These are phyloP conservation scores for Halocynthia roretzi DNA, from an alignment of 23 tunicate genomes.

Conservation along the genomic window DNA sequence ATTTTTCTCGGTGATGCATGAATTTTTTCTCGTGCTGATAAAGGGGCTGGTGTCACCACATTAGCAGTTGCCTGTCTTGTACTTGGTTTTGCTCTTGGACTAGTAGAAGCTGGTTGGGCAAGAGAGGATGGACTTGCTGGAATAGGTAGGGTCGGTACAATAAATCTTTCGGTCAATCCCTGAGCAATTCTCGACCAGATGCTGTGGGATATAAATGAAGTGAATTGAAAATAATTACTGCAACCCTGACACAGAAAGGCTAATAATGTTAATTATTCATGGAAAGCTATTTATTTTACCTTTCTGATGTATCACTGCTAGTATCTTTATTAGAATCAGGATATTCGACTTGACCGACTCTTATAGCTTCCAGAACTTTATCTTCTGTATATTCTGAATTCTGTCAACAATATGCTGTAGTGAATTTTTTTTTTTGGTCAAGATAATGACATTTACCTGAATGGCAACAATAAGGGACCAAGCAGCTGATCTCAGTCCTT, in stretches of 20 bases:
- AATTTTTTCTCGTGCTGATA: not conserved
- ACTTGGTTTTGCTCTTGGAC: slow-evolving; percentile 20
- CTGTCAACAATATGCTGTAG: slow-evolving; percentile 6
- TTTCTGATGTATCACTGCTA: slow-evolving; percentile 6
- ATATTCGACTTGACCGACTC: slow-evolving; percentile 57
- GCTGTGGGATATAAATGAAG: slow-evolving; percentile 13
- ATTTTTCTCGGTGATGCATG: not conserved
- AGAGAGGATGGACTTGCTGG: slow-evolving; percentile 16
- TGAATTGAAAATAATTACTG: not conserved
- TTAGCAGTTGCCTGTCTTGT: slow-evolving; percentile 1
- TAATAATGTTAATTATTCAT: too few species aligned
- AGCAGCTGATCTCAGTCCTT: slow-evolving; percentile 79
- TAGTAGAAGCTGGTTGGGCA: slow-evolving; percentile 18
- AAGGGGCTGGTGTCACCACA: slow-evolving; percentile 11
- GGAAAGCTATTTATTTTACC: too few species aligned
- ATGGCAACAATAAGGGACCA: slow-evolving; percentile 78
- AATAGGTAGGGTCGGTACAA: slow-evolving; percentile 24
- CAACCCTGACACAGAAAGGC: too few species aligned
- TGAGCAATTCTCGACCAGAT: slow-evolving; percentile 66
- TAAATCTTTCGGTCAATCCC: slow-evolving; percentile 39
- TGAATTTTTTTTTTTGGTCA: too few species aligned
- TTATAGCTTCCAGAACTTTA: slow-evolving; percentile 68
- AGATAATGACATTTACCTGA: slow-evolving; percentile 17
- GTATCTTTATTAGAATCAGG: slow-evolving; percentile 11
- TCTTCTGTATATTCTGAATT: slow-evolving; percentile 57